phyloP scores from a whole-genome alignment of 2,888 invertebrate species.

The Plutella xylostella region DNA sequence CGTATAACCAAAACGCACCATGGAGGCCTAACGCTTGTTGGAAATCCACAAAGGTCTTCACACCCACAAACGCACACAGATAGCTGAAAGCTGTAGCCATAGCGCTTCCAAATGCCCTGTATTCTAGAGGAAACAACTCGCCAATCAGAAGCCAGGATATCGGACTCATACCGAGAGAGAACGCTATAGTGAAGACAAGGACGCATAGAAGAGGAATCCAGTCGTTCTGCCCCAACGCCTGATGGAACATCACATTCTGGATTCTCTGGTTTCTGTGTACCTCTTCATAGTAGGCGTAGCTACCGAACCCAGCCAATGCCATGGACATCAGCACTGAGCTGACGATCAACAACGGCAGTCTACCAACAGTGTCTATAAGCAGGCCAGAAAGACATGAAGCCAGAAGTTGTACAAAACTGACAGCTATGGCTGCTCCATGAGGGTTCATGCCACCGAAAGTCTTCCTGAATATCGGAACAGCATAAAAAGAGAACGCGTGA shows the following conservation, averaged over 20 bases:
- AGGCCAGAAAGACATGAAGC: conserved; percentile 85
- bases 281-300: conserved; percentile 85
- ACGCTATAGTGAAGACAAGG: conserved; percentile 85
- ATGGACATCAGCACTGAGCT: conserved; percentile 88
- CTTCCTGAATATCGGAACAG: conserved; percentile 87
- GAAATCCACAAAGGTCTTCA: conserved; percentile 88
- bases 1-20: conserved; percentile 91
- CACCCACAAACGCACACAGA: conserved; percentile 86
- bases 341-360: conserved; percentile 84
- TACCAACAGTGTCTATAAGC: conserved; percentile 87
- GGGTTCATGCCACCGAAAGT: conserved; percentile 86
- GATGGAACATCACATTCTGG: conserved; percentile 62
- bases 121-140: conserved; percentile 86
- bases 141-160: conserved; percentile 89
- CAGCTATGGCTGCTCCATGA: conserved; percentile 86
- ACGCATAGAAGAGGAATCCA: conserved; percentile 89
- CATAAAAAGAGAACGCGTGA: conserved; percentile 87
- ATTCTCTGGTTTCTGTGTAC: conserved; percentile 69
- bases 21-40: conserved; percentile 80
- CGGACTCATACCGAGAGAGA: conserved; percentile 89
- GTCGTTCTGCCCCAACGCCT: conserved; percentile 73
- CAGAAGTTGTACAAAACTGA: conserved; percentile 86
- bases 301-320: conserved; percentile 87
- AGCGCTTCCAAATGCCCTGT: conserved; percentile 87
- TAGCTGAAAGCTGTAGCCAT: conserved; percentile 89